Percentiles rank a stretch among this genome's conserved stretches.
phyloP scores from a whole-genome alignment of 2,888 invertebrate genomes.

The Campoletis raptor region DNA sequence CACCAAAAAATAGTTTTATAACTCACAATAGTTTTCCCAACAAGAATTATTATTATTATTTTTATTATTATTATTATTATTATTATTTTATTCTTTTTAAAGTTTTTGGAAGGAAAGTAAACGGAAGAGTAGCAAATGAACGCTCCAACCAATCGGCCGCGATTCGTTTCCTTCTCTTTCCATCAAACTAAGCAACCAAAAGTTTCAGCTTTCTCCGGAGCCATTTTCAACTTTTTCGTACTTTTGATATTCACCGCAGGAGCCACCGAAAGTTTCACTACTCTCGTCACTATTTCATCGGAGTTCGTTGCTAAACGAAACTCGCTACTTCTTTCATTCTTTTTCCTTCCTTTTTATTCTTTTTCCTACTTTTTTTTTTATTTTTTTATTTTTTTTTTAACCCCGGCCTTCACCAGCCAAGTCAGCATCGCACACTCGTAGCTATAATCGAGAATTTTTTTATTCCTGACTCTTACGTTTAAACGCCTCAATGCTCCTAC shows the following conservation, averaged over 20 bases:
- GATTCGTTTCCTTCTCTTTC: background rate
- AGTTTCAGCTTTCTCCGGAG: background rate
- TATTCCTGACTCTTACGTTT: background rate
- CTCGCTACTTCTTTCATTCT: background rate
- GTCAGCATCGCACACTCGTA: background rate
- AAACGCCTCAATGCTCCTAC: background rate
- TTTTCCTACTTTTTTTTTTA: background rate
- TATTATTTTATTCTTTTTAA: background rate
- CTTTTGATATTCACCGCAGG: background rate
- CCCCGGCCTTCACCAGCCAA: background rate
- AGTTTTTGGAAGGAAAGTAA: background rate
- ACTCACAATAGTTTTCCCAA: background rate
- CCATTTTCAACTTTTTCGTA: slow-evolving; percentile 1
- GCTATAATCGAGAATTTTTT: background rate
- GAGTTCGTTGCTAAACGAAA: background rate
- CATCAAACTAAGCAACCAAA: background rate
- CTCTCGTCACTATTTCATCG: background rate
- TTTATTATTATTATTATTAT: too few relatives aligned
- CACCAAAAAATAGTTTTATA: background rate
- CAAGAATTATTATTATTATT: background rate
- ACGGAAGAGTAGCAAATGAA: background rate
- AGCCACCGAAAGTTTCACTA: background rate
- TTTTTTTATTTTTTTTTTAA: background rate
- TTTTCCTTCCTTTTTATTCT: background rate
- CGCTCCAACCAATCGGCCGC: background rate